Percentiles rank a stretch among this genome's conserved stretches.
phyloP scores from a whole-genome alignment of 2,113 vertebrate species.

The Crotalus helleri region DNA sequence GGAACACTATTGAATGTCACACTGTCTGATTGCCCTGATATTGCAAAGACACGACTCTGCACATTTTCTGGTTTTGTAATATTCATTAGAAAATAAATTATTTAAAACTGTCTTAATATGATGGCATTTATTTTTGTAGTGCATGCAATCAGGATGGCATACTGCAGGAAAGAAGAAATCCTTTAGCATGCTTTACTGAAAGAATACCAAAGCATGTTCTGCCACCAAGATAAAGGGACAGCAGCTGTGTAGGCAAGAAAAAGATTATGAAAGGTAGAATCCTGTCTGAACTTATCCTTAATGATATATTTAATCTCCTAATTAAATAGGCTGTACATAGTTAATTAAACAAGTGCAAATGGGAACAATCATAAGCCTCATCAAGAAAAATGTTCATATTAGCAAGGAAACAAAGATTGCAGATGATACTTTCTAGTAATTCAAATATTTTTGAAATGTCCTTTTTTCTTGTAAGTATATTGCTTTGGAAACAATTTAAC shows the following conservation, averaged over 20 bases:
- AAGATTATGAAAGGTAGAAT: background rate
- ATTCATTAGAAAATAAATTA: background rate
- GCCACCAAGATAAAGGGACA: background rate
- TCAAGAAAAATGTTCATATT: constrained; percentile 6
- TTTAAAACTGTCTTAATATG: background rate
- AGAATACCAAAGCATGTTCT: background rate
- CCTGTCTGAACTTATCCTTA: constrained; percentile 2
- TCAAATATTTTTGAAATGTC: background rate
- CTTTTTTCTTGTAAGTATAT: background rate
- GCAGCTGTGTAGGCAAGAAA: background rate
- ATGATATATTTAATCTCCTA: constrained; percentile 17
- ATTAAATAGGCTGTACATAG: constrained; percentile 2
- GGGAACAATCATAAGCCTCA: background rate
- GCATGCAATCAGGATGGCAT: background rate
- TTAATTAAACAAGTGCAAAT: constrained; percentile 14
- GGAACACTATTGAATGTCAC: background rate
- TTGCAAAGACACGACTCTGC: background rate
- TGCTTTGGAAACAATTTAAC: background rate
- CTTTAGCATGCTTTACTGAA: background rate
- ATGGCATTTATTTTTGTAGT: background rate
- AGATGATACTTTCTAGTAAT: background rate
- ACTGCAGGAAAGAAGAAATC: background rate
- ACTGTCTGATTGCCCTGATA: background rate
- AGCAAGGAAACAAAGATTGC: background rate
- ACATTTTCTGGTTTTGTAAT: background rate